Evolutionary conservation across 2,888 invertebrate species (phyloP).

Genomic region (Horisme vitalbata): DNA sequence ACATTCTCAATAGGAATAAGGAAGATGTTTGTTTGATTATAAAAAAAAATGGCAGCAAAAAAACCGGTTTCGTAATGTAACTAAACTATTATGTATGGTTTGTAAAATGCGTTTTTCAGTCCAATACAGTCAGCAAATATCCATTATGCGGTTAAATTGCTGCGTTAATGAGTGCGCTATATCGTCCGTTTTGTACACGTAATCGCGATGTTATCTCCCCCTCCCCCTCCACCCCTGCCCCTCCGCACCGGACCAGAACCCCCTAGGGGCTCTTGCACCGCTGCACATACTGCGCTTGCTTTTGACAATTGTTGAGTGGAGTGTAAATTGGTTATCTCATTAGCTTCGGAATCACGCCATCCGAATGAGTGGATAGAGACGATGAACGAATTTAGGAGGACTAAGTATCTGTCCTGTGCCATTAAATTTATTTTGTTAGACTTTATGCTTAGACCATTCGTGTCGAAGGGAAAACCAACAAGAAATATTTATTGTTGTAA

Average conservation of each 20-base stretch:
- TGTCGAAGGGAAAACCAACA: slow-evolving; percentile 7
- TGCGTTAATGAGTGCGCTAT: slow-evolving; percentile 66
- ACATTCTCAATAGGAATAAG: no score
- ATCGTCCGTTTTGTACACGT: slow-evolving; percentile 77
- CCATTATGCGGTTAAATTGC: slow-evolving; percentile 57
- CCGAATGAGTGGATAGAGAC: no score
- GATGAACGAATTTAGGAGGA: no score
- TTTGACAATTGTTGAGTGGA: slow-evolving; percentile 16
- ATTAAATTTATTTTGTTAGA: no score
- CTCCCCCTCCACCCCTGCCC: slow-evolving; percentile 33
- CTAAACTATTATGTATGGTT: no score
- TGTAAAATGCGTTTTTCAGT: slow-evolving; percentile 8
- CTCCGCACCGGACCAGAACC: slow-evolving; percentile 55
- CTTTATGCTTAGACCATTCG: no score
- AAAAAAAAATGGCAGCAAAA: no score
- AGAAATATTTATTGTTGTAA: slow-evolving; percentile 3
- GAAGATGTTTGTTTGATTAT: no score
- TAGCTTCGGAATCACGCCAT: slow-evolving; percentile 3
- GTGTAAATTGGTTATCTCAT: slow-evolving; percentile 21
- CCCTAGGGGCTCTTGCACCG: slow-evolving; percentile 34
- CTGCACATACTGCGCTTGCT: slow-evolving; percentile 19
- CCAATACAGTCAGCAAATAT: slow-evolving; percentile 23
- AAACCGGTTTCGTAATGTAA: no score
- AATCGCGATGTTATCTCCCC: slow-evolving; percentile 72
- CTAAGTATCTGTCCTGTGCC: no score